A percentile compares a stretch with the other conserved stretches of the same genome.
phyloP scores from a whole-genome alignment of 2,888 invertebrate species.

The Brassicogethes aeneus region DNA sequence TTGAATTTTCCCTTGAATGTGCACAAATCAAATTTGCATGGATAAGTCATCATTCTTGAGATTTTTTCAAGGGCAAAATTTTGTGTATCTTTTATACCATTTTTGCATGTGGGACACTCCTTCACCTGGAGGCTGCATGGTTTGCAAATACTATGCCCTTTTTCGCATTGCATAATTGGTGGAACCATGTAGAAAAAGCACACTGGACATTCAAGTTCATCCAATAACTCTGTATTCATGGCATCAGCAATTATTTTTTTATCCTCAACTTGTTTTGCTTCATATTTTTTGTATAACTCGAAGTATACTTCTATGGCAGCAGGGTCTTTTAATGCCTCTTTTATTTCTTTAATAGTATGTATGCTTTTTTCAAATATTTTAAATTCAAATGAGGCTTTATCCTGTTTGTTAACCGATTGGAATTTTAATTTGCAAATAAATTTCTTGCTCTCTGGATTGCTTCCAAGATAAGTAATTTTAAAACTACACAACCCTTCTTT shows the following conservation, averaged over 20 bases:
- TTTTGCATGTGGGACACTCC: conserved; percentile 30
- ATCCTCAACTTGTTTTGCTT: background rate
- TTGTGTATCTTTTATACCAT: conserved; percentile 23
- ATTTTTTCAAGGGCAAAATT: conserved; percentile 32
- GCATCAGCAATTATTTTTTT: background rate
- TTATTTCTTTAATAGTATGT: background rate
- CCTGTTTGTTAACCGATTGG: background rate
- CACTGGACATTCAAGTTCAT: conserved; percentile 32
- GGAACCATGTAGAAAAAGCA: conserved; percentile 34
- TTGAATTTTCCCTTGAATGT: conserved; percentile 18
- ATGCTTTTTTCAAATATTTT: too few species aligned
- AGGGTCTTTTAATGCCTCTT: background rate
- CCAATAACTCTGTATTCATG: background rate
- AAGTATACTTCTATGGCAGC: background rate
- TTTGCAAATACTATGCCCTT: conserved; percentile 33
- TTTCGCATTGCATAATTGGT: conserved; percentile 32
- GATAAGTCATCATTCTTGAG: conserved; percentile 26
- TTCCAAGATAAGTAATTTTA: background rate
- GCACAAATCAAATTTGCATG: conserved; percentile 29
- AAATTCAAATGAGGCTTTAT: background rate
- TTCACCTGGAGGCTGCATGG: conserved; percentile 22
- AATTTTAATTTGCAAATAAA: background rate
- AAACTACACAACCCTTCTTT: background rate
- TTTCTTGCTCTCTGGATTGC: background rate
- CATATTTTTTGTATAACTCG: too few species aligned